phyloP scores from a whole-genome alignment of 2,113 vertebrate genomes.

The Eptesicus fuscus region DNA sequence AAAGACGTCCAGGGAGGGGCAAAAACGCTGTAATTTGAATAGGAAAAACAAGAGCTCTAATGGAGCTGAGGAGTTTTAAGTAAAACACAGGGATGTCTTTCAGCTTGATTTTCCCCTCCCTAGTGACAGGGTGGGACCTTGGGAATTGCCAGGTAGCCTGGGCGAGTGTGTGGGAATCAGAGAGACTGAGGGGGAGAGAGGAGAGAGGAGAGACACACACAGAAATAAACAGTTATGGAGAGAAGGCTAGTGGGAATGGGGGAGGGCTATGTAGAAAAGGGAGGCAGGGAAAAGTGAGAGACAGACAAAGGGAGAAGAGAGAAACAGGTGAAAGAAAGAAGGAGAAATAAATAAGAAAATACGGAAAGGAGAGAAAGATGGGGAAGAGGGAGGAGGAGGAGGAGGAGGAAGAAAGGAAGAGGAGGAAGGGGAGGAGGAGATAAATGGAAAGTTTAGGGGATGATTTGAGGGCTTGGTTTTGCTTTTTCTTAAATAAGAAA shows the following conservation, averaged over 20 bases:
- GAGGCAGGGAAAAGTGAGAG: not conserved
- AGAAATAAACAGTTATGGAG: not conserved
- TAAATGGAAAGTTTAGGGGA: not conserved
- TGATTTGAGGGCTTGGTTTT: not conserved
- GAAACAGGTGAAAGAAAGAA: fast-evolving
- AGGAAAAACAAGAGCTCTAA: not conserved
- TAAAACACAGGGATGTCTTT: not conserved
- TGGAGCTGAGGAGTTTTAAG: not conserved
- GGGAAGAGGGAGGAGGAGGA: no score
- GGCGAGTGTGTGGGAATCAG: no score
- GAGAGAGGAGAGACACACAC: not conserved
- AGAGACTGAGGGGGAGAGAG: not conserved
- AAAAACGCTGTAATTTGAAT: fast-evolving
- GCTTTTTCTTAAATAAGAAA: not conserved
- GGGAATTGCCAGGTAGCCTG: not conserved
- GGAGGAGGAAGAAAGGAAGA: no score
- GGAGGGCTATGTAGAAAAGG: not conserved
- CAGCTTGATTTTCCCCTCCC: not conserved
- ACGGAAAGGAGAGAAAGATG: not conserved
- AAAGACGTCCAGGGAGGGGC: fast-evolving
- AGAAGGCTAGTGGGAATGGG: not conserved
- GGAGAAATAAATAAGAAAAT: not conserved
- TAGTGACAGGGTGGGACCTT: not conserved
- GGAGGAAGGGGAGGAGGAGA: no score
- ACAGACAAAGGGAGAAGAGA: not conserved